Conservation (phyloP, 1,140 invertebrate species). For the Parapsyche elsis region DNA sequence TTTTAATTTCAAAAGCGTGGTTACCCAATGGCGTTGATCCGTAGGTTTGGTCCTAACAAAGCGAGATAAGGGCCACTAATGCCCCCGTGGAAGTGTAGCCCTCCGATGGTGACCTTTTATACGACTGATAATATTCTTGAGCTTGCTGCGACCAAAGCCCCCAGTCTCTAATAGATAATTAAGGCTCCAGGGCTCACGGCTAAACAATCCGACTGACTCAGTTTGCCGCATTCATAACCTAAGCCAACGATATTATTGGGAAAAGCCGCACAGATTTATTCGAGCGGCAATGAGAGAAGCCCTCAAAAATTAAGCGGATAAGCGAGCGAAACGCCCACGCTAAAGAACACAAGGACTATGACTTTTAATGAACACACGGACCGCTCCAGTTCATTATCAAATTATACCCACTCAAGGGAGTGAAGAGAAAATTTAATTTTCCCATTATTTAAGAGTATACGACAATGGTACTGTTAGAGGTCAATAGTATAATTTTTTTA, state of each 20-base stretch:
- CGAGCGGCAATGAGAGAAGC: not conserved
- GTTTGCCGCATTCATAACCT: constrained; percentile 13
- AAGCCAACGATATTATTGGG: constrained; percentile 26
- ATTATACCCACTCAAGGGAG: not conserved
- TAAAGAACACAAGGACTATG: not conserved
- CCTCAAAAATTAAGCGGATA: not conserved
- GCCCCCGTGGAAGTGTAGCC: constrained; percentile 24
- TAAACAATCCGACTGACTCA: constrained; percentile 34
- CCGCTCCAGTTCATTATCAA: not conserved
- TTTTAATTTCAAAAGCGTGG: constrained; percentile 8
- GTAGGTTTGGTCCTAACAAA: constrained; percentile 40
- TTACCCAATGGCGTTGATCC: not conserved
- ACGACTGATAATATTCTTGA: constrained; percentile 53
- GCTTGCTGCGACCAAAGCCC: constrained; percentile 43
- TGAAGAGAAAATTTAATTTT: not conserved
- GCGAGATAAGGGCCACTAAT: constrained; percentile 49
- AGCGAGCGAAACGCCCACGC: not conserved
- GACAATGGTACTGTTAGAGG: too few relatives aligned
- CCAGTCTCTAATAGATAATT: constrained; percentile 54
- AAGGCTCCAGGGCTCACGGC: constrained; percentile 36
- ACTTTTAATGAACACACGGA: not conserved
- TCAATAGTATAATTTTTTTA: too few relatives aligned
- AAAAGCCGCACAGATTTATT: constrained; percentile 25
- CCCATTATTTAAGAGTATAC: not conserved
- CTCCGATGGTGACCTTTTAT: constrained; percentile 41